phyloP scores from a whole-genome alignment of 2,888 invertebrate species.

The Dysmachus trigonus region DNA sequence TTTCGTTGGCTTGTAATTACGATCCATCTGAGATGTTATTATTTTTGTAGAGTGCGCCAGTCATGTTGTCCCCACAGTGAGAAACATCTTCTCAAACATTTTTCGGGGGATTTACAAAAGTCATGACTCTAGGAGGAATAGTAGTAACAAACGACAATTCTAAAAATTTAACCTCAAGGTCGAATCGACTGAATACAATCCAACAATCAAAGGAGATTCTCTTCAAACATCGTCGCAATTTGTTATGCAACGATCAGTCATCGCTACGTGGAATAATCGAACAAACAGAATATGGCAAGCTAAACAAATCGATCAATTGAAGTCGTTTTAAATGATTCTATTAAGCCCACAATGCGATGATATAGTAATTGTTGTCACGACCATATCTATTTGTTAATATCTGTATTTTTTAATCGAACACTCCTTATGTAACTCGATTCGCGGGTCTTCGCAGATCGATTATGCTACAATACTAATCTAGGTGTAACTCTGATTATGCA shows the following conservation, averaged over 20 bases:
- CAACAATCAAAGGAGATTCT: not conserved
- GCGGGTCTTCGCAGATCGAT: not conserved
- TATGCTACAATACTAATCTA: no score
- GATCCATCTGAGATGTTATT: not conserved
- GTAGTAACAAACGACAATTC: not conserved
- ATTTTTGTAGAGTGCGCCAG: not conserved
- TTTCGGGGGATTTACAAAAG: not conserved
- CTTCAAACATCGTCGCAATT: not conserved
- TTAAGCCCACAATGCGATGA: not conserved
- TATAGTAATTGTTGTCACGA: conserved; percentile 19
- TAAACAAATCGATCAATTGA: not conserved
- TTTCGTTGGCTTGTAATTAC: not conserved
- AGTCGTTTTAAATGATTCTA: not conserved
- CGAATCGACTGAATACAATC: not conserved
- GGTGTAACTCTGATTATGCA: no score
- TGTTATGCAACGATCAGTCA: not conserved
- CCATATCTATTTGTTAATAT: not conserved
- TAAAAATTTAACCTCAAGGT: not conserved
- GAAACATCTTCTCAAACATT: not conserved
- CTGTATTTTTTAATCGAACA: not conserved
- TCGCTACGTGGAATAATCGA: not conserved
- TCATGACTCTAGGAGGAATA: not conserved
- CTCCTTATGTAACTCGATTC: not conserved
- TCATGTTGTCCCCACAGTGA: not conserved
- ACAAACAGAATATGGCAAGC: not conserved